Evolutionary conservation across 2,113 vertebrate species (phyloP), one percentile per base, ranked within the genome.

Genomic region (Lichenostomus cassidix): DNA sequence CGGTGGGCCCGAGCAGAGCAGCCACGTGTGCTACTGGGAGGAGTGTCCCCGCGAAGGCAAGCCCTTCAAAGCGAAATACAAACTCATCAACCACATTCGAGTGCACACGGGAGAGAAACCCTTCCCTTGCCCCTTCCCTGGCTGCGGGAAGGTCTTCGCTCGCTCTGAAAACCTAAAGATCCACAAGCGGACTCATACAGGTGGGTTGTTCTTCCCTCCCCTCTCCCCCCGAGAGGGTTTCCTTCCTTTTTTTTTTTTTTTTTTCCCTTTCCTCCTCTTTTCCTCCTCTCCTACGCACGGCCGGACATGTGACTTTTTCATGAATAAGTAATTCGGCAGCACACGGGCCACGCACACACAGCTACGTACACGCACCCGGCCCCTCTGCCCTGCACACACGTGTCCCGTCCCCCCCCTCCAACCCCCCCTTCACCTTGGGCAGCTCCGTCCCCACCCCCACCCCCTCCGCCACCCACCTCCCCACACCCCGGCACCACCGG

Each of bases 11-110:
- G 99, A 99, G 98, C 99, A 99, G 97, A 99, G 99, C 98, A 98
- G 92, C 93, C 99, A 99, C 98, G 98, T 99, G 98, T 99, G 99
- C 93, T 99, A 98, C 95, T 99, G 99, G 99, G 99, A 99, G 98
- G 99, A 99, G 96, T 99, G 99, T 98, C 99, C 99, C 25, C 98
- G 99, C 73, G 98, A 99, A 94, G 99, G 99, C 70, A 99, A 99
- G 53, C 99, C 99, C 70, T 99, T 99, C 98, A 99, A 99, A 97
- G 99, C 99, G 92, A 99, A 99, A 97, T 99, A 99, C 98, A 99
- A 99, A 98, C 98, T 99, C 84, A 98, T 99, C 81, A 99, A 99
- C 94, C 99, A 99, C 96, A 99, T 99, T 98, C 98, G 99, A 92
- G 99, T 99, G 87, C 99, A 99, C 96, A 99, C 91, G 41, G 91